Evolutionary conservation across 2,888 invertebrate species (phyloP).

Genomic region (Agrochola lychnidis): DNA sequence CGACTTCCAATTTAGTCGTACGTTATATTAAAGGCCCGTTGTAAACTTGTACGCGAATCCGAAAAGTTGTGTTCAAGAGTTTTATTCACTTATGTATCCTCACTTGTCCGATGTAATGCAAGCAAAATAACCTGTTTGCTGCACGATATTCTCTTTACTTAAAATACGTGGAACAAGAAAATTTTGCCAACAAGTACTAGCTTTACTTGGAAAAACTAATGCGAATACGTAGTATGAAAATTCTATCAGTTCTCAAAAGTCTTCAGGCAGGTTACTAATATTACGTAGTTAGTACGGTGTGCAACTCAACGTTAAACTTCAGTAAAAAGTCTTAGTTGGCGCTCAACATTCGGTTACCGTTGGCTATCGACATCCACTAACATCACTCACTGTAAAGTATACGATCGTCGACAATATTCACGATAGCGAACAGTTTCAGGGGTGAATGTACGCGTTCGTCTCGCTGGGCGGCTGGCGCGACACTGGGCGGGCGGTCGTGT

Average conservation of each 20-base stretch:
- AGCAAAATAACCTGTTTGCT: conserved; percentile 23
- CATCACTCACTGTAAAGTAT: conserved; percentile 70
- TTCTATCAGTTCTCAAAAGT: conserved; percentile 32
- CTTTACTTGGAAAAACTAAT: conserved; percentile 24
- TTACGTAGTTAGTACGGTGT: conserved; percentile 5
- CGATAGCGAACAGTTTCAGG: conserved; percentile 66
- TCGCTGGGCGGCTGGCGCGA: conserved; percentile 82
- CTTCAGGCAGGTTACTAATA: conserved; percentile 4
- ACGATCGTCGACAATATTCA: conserved; percentile 74
- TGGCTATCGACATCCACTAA: conserved; percentile 43
- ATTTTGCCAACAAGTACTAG: conserved; percentile 7
- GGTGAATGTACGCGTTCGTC: conserved; percentile 76
- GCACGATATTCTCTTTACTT: conserved; percentile 17
- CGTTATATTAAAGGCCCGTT: conserved; percentile 57
- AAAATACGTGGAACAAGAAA: neutral
- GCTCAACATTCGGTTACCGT: conserved; percentile 25
- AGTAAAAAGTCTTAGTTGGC: conserved; percentile 21
- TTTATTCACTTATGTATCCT: conserved; percentile 52
- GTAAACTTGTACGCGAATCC: conserved; percentile 68
- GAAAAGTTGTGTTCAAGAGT: conserved; percentile 68
- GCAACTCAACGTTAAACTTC: conserved; percentile 22
- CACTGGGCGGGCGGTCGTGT: conserved; percentile 86
- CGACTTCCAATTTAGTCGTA: conserved; percentile 44
- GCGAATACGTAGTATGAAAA: conserved; percentile 11
- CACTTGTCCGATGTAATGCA: conserved; percentile 10